Evolutionary conservation across 2,888 invertebrate species (phyloP).

Genomic region (Entomobrya multifasciata): DNA sequence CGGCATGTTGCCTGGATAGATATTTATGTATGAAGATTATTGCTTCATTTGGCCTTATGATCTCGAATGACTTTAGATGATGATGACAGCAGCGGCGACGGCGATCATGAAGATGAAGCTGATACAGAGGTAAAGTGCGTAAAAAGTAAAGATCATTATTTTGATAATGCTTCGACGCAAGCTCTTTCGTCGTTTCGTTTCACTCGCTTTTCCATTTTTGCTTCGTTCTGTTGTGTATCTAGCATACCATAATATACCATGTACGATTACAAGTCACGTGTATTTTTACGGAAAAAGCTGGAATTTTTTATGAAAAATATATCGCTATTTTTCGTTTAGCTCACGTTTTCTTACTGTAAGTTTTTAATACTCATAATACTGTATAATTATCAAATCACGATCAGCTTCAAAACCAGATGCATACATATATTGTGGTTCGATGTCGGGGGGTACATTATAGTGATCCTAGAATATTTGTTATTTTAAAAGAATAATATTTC

Average conservation of each 20-base stretch:
- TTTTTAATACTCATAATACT: conserved; percentile 36
- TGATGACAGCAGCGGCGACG: conserved; percentile 37
- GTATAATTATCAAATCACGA: conserved; percentile 61
- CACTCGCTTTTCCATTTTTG: background rate
- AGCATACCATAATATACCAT: background rate
- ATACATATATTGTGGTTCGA: background rate
- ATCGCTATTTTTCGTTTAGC: conserved; percentile 48
- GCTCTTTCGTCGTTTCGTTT: conserved; percentile 15
- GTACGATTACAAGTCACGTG: too few species aligned
- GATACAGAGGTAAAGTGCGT: background rate
- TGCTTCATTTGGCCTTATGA: conserved; percentile 66
- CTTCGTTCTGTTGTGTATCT: too few species aligned
- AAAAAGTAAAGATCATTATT: conserved; percentile 26
- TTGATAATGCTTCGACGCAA: conserved; percentile 25
- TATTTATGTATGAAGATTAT: conserved; percentile 67
- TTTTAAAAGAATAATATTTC: background rate
- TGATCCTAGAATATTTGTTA: background rate
- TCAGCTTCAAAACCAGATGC: conserved; percentile 4
- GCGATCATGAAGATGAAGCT: conserved; percentile 9
- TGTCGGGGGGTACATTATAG: background rate
- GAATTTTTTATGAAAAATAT: conserved; percentile 34
- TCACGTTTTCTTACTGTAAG: conserved; percentile 51
- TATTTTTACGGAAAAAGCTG: conserved; percentile 4
- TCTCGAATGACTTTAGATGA: conserved; percentile 45
- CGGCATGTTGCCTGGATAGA: conserved; percentile 54